These are phyloP conservation scores for Hartigia nigra DNA, from an alignment of 2,888 invertebrate genomes.

Conservation along the genomic window DNA sequence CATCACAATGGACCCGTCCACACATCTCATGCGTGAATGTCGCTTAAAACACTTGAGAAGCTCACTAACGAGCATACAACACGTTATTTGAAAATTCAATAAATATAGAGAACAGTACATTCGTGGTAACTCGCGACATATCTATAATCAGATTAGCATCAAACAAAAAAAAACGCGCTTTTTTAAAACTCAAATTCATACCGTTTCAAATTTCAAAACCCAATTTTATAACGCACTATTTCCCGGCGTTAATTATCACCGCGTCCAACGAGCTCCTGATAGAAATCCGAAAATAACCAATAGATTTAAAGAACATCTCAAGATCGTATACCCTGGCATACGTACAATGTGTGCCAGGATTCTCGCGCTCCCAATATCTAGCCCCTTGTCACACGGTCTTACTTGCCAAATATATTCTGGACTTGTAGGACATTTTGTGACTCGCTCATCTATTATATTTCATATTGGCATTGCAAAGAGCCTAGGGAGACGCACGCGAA, in stretches of 20 bases:
- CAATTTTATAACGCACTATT: neutral
- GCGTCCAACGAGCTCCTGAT: neutral
- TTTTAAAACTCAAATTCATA: neutral
- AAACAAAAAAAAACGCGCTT: neutral
- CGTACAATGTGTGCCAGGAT: neutral
- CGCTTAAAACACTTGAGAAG: neutral
- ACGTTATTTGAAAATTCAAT: neutral
- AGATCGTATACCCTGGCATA: neutral
- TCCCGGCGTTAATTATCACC: neutral
- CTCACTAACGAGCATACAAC: neutral
- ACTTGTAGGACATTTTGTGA: neutral
- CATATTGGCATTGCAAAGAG: neutral
- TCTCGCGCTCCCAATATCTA: neutral
- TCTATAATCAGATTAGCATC: neutral
- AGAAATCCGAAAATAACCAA: neutral
- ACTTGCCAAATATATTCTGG: neutral
- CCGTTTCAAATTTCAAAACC: neutral
- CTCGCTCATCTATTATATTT: neutral
- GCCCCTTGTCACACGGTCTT: neutral
- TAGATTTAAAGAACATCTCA: neutral
- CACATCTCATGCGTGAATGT: neutral
- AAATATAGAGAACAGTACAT: neutral
- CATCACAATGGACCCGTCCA: neutral
- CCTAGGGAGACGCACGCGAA: neutral
- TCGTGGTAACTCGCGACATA: neutral